Conservation (phyloP, 2,888 invertebrate species). For the Desoria tigrina region DNA sequence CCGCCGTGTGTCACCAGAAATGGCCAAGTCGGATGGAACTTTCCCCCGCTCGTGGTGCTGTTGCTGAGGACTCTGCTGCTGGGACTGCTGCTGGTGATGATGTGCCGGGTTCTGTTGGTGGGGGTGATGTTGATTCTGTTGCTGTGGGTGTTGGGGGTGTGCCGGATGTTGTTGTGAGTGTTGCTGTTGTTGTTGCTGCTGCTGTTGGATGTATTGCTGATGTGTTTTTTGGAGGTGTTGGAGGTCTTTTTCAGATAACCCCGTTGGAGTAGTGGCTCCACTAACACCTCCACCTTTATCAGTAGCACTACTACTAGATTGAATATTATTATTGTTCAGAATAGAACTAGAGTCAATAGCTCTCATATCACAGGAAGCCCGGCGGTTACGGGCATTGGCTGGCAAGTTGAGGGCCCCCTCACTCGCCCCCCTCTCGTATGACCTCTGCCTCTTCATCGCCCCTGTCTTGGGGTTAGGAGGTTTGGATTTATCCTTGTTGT, state of each 20-base stretch:
- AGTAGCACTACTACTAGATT: conserved; percentile 21
- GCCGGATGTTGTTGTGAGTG: neutral
- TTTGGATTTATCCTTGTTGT: conserved; percentile 32
- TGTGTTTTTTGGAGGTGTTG: conserved; percentile 29
- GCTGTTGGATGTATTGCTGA: conserved; percentile 20
- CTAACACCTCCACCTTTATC: conserved; percentile 15
- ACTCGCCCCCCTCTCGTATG: conserved; percentile 50
- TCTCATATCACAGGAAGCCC: conserved; percentile 52
- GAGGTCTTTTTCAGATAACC: conserved; percentile 32
- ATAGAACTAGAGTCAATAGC: conserved; percentile 45
- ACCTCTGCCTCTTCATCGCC: conserved; percentile 50
- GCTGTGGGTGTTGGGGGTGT: conserved; percentile 8
- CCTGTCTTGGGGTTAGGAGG: conserved; percentile 35
- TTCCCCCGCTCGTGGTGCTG: conserved; percentile 15
- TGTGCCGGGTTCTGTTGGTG: conserved; percentile 12
- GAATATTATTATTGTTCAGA: conserved; percentile 49
- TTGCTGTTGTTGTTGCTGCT: conserved; percentile 16
- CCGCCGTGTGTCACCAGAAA: conserved; percentile 46
- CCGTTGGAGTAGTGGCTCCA: conserved; percentile 5
- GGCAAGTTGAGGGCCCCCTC: conserved; percentile 52
- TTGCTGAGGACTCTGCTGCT: conserved; percentile 18
- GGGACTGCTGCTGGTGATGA: conserved; percentile 3
- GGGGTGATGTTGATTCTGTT: conserved; percentile 15
- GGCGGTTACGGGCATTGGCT: conserved; percentile 45
- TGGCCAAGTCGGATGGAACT: conserved; percentile 42